Conservation (phyloP, 2,797 vertebrate genomes). For the Taenioides sp. region DNA sequence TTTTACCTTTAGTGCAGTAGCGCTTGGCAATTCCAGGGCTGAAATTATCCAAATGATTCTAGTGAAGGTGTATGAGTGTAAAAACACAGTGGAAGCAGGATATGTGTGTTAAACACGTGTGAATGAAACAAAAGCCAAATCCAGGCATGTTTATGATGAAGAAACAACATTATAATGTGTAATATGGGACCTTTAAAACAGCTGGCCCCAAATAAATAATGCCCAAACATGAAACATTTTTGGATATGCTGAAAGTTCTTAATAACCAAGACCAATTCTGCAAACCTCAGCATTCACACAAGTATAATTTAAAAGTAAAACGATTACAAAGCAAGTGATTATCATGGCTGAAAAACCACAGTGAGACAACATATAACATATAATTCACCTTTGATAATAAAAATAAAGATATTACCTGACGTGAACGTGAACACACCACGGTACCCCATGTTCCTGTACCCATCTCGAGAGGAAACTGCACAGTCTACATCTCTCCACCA, state of each 20-base stretch:
- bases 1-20: too few relatives aligned
- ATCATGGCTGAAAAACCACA: background rate
- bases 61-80: too few relatives aligned
- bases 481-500: constrained; percentile 36
- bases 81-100: too few relatives aligned
- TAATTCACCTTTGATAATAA: background rate
- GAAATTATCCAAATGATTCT: too few relatives aligned
- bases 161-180: too few relatives aligned
- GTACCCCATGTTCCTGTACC: constrained; percentile 3
- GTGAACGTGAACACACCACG: background rate
- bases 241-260: background rate
- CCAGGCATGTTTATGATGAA: background rate
- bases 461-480: constrained; percentile 18
- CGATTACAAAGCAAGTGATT: background rate
- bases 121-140: too few relatives aligned
- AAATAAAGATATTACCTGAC: background rate
- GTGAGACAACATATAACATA: background rate
- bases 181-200: background rate
- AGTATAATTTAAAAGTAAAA: constrained; percentile 38
- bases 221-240: background rate
- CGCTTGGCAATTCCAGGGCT: too few relatives aligned
- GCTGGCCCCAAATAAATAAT: background rate
- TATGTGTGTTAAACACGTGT: too few relatives aligned
- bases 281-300: constrained; percentile 32
- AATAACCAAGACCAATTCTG: background rate